Conservation (phyloP, 2,797 vertebrate species). For the Staurois parvus region DNA sequence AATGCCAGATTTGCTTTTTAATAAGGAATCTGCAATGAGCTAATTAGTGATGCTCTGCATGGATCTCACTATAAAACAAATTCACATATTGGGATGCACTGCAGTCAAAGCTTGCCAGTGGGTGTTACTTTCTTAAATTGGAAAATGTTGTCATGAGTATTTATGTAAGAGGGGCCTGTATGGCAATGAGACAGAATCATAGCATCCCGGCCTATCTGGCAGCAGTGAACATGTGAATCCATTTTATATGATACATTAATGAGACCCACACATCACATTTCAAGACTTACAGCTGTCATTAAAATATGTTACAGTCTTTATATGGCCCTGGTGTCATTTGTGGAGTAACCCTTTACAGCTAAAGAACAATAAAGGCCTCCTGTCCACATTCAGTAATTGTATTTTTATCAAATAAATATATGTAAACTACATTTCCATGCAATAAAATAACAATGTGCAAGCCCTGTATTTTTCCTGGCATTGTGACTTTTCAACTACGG, state of each 20-base stretch:
- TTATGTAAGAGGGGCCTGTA: conserved; percentile 14
- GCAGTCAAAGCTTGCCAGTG: background rate
- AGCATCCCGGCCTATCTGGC: conserved; percentile 6
- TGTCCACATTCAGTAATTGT: background rate
- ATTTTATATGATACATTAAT: conserved; percentile 22
- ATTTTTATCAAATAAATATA: conserved; percentile 28
- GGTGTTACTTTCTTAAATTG: background rate
- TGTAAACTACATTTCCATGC: background rate
- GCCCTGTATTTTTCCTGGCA: conserved; percentile 58
- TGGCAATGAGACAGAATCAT: background rate
- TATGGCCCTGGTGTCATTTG: background rate
- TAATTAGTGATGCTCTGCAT: background rate
- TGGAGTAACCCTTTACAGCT: conserved; percentile 4
- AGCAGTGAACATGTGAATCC: conserved; percentile 10
- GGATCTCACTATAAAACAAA: background rate
- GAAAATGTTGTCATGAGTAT: background rate
- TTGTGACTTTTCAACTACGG: conserved; percentile 66
- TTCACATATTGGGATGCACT: background rate
- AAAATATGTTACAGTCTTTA: conserved; percentile 19
- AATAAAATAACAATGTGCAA: conserved; percentile 61
- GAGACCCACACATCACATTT: conserved; percentile 20
- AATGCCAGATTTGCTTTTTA: background rate
- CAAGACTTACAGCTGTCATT: conserved; percentile 38
- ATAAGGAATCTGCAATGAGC: background rate
- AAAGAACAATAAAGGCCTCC: background rate